A percentile compares a stretch with the other conserved stretches of the same genome.
Evolutionary conservation across 1,140 invertebrate species (phyloP).

Genomic region (Schlechtendalia chinensis): DNA sequence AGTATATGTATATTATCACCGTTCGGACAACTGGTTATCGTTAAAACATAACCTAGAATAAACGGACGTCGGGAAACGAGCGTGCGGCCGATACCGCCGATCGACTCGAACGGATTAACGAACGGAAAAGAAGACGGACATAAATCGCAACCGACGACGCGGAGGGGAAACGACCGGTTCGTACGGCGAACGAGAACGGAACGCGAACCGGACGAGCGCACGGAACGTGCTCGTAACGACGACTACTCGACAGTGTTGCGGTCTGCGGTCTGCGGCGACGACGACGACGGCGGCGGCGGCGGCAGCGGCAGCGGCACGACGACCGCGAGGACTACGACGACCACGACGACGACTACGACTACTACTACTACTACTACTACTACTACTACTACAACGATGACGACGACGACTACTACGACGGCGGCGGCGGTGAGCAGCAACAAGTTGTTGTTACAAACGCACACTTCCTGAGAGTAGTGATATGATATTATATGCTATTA

Average conservation of each 20-base stretch:
- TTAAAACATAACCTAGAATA: slow-evolving; percentile 38
- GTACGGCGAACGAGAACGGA: not conserved
- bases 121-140: too few species aligned
- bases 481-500: slow-evolving; percentile 48
- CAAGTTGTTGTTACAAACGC: slow-evolving; percentile 26
- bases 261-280: not conserved
- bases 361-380: not conserved
- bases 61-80: slow-evolving; percentile 7
- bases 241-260: not conserved
- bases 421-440: slow-evolving; percentile 12
- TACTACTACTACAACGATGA: not conserved
- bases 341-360: not conserved
- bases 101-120: too few species aligned
- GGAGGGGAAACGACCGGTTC: too few species aligned
- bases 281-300: not conserved
- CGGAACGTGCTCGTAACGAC: not conserved
- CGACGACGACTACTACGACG: not conserved
- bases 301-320: not conserved
- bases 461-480: slow-evolving; percentile 45
- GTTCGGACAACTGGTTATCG: slow-evolving; percentile 9
- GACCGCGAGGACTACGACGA: not conserved
- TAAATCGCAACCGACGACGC: too few species aligned
- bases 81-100: not conserved
- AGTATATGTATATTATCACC: not conserved
- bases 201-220: too few species aligned